Percentiles rank a stretch among this genome's conserved stretches.
These are phyloP conservation scores for Leucoma salicis DNA, from an alignment of 2,888 invertebrate species.

Conservation along the genomic window DNA sequence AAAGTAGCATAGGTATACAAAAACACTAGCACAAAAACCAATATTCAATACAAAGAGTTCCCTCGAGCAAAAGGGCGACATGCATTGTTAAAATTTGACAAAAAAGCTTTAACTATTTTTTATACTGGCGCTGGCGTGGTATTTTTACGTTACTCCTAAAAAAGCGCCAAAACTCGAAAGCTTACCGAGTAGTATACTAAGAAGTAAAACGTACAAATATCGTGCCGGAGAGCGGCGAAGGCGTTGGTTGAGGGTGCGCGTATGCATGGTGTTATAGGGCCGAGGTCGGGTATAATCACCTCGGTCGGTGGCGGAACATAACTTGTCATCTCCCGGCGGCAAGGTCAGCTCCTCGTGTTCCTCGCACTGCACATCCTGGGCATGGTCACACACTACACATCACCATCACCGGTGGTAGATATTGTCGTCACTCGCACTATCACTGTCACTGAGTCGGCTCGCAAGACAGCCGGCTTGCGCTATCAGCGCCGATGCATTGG, in stretches of 20 bases:
- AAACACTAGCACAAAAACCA: constrained; percentile 45
- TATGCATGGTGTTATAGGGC: constrained; percentile 63
- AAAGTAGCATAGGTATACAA: constrained; percentile 31
- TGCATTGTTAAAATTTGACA: constrained; percentile 59
- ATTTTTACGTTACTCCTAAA: constrained; percentile 48
- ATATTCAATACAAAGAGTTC: constrained; percentile 51
- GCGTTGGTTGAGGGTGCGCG: constrained; percentile 60
- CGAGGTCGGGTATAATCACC: constrained; percentile 78
- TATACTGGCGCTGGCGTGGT: constrained; percentile 34
- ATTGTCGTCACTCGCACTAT: constrained; percentile 53
- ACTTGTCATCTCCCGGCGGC: constrained; percentile 71
- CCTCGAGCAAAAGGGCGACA: constrained; percentile 57
- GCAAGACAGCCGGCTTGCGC: constrained; percentile 64
- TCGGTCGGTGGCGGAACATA: constrained; percentile 79
- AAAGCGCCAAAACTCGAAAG: constrained; percentile 56
- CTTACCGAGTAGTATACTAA: constrained; percentile 53
- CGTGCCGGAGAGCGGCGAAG: constrained; percentile 37
- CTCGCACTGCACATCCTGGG: constrained; percentile 73
- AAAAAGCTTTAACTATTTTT: constrained; percentile 46
- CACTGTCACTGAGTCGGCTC: constrained; percentile 42
- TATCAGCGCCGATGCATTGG: constrained; percentile 78
- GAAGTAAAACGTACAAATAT: constrained; percentile 27
- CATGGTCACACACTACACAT: constrained; percentile 57
- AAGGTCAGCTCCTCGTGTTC: too few species aligned
- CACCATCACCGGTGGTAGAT: constrained; percentile 44